Evolutionary conservation across 2,888 invertebrate genomes (phyloP).

Genomic region (Cremastobaeus sp.): DNA sequence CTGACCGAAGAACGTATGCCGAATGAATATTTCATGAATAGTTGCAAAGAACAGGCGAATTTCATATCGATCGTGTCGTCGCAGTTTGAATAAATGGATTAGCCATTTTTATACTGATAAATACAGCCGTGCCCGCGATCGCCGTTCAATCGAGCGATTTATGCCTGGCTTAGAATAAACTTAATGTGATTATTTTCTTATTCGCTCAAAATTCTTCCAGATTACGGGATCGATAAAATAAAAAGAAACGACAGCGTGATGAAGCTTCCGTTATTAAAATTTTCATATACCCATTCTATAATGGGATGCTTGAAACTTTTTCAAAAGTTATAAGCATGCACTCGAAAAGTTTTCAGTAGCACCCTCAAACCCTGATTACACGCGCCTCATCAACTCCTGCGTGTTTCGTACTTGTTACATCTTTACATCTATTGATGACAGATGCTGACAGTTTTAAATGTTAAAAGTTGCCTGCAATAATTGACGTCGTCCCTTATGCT

Average conservation of each 20-base stretch:
- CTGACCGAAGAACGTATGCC: slow-evolving; percentile 5
- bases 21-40: slow-evolving; percentile 14
- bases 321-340: slow-evolving; percentile 53
- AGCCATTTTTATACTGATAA: no score
- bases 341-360: slow-evolving; percentile 48
- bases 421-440: slow-evolving; percentile 32
- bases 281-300: slow-evolving; percentile 50
- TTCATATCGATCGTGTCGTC: no score
- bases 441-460: background rate
- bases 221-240: slow-evolving; percentile 43
- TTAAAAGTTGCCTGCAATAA: no score
- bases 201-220: slow-evolving; percentile 11
- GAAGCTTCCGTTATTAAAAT: slow-evolving; percentile 56
- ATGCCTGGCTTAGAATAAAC: no score
- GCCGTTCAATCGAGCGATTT: no score
- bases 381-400: slow-evolving; percentile 30
- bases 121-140: no score
- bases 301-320: slow-evolving; percentile 50
- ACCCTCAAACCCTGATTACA: slow-evolving; percentile 26
- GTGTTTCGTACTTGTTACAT: slow-evolving; percentile 42
- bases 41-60: background rate
- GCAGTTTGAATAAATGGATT: no score
- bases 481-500: no score
- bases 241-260: slow-evolving; percentile 22
- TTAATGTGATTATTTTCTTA: slow-evolving; percentile 36